These are phyloP conservation scores for Lamellibrachia luymesi DNA, from an alignment of 1,140 invertebrate genomes.

Conservation along the genomic window DNA sequence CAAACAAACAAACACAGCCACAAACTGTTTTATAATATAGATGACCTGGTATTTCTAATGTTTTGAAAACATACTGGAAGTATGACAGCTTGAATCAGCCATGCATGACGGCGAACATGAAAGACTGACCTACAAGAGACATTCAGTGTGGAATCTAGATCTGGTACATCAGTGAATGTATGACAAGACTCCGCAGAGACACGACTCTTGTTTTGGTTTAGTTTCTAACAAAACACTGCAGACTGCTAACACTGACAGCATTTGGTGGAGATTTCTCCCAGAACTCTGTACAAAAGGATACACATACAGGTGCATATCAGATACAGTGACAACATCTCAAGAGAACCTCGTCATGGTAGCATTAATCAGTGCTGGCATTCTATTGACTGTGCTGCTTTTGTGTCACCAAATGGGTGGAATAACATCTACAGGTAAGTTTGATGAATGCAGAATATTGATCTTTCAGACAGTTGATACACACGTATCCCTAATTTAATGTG, in stretches of 20 bases:
- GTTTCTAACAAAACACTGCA: too few species aligned
- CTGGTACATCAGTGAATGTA: background rate
- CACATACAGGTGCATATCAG: background rate
- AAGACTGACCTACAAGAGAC: background rate
- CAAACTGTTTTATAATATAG: too few species aligned
- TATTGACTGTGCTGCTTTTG: background rate
- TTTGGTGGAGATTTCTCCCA: background rate
- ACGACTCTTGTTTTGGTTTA: too few species aligned
- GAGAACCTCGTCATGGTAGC: background rate
- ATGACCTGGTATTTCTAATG: too few species aligned
- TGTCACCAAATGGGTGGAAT: background rate
- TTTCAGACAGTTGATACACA: background rate
- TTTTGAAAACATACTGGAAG: too few species aligned
- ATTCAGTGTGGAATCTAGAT: background rate
- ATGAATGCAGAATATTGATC: background rate
- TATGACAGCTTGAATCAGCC: background rate
- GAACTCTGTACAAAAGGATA: background rate
- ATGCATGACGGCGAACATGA: background rate
- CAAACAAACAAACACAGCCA: too few species aligned
- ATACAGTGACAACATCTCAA: background rate
- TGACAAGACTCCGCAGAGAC: too few species aligned
- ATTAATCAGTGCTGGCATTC: background rate
- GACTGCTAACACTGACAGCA: background rate
- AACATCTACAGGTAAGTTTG: background rate
- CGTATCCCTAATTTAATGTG: too few species aligned